A percentile compares a stretch with the other conserved stretches of the same genome.
Conservation (phyloP, 1,140 invertebrate genomes). For the Drosophila dunni region DNA sequence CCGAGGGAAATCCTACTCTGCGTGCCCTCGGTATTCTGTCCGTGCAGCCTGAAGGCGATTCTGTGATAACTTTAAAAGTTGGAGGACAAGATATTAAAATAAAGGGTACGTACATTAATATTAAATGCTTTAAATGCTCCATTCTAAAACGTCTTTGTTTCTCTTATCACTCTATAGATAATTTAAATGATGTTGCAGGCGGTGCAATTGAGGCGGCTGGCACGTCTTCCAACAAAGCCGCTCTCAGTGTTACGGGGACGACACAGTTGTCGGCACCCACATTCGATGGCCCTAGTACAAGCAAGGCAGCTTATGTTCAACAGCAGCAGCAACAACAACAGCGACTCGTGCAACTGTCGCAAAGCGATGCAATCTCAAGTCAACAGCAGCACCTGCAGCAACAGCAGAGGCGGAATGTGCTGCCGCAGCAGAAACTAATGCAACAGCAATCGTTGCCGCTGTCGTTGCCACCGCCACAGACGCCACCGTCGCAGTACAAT, state of each 20-base stretch:
- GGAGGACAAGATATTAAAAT: constrained; percentile 91
- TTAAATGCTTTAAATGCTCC: neutral
- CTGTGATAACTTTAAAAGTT: constrained; percentile 95
- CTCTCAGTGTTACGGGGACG: constrained; percentile 42
- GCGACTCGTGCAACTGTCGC: constrained; percentile 54
- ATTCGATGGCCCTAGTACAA: constrained; percentile 73
- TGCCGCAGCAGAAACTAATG: constrained; percentile 63
- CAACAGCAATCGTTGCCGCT: constrained; percentile 48
- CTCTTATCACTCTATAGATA: constrained; percentile 46
- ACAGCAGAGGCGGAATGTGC: constrained; percentile 58
- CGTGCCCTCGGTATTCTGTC: constrained; percentile 96
- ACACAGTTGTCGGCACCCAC: constrained; percentile 52
- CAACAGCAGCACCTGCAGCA: constrained; percentile 47
- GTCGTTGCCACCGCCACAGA: constrained; percentile 46
- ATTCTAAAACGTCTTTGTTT: neutral
- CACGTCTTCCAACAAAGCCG: constrained; percentile 72
- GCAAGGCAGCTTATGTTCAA: constrained; percentile 71
- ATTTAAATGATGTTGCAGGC: constrained; percentile 61
- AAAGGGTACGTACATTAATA: constrained; percentile 84
- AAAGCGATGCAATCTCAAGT: constrained; percentile 70
- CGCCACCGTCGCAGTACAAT: constrained; percentile 79
- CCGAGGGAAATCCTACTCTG: constrained; percentile 94
- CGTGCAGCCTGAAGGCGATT: constrained; percentile 98
- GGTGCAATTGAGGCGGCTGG: constrained; percentile 77
- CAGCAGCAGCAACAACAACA: constrained; percentile 60